Base-by-base conservation (phyloP, 2,113 vertebrate genomes). In the Sula dactylatra region DNA sequence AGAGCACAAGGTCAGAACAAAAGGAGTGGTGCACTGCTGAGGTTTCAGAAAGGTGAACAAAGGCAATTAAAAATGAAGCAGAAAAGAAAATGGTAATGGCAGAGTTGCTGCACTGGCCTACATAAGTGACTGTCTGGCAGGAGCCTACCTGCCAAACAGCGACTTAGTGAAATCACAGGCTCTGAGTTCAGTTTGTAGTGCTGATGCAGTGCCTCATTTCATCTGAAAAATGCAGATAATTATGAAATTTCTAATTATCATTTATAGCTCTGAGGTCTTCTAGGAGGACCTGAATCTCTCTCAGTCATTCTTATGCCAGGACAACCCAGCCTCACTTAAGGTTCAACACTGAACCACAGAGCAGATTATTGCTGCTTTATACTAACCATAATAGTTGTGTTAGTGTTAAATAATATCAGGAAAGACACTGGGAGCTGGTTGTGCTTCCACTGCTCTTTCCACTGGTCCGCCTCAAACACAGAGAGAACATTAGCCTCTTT, bases 21-120 rank as follows among this genome's bases (percentile, higher is more conserved):
- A 76, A 22, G 14, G n/a, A 89, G 25, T 7, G 20, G 34, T 9
- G 42, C 7, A 27, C 31, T 65, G 18, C 25, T 88, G 52, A 69
- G 36, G 19, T 91, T 85, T 82, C 54, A 62, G 59, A 64, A 83
- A 85, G 20, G 61, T 93, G 86, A 76, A 78, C 1, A 17, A 61
- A 89, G 14, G 1, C 62, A 87, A 93, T 72, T 78, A 65, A 93
- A 94, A 91, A 87, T 72, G 19, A 95, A 95, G 16, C 18, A 78
- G 26, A 59, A 64, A 69, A 47, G 13, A 90, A 74, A n/a, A 40
- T 38, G 5, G 31, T 22, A 55, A 47, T 42, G 50, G 18, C 56
- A 86, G 45, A 22, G 13, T 84, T 70, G 45, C 25, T 42, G 29
- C 25, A 15, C 16, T 65, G 26, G 24, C 36, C 71, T 56, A 38